Conservation (phyloP, 1,140 invertebrate genomes). For the Dreissena polymorpha region DNA sequence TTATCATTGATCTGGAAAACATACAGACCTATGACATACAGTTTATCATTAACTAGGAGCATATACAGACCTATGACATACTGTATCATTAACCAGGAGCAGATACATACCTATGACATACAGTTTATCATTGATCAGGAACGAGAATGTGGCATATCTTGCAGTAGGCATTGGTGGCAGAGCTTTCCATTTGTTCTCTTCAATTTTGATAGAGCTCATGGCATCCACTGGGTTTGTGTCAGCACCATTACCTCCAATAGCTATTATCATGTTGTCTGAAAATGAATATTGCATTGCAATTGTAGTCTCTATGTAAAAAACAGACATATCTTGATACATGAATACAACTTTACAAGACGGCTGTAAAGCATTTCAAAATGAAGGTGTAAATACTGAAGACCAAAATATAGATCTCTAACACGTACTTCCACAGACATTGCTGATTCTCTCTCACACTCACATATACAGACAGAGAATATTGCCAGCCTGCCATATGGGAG, state of each 20-base stretch:
- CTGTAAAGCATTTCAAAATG: too few species aligned
- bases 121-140: conserved; percentile 73
- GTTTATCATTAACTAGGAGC: conserved; percentile 73
- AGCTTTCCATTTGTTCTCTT: conserved; percentile 71
- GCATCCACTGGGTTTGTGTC: conserved; percentile 74
- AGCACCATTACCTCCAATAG: conserved; percentile 73
- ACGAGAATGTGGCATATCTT: conserved; percentile 76
- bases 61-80: too few species aligned
- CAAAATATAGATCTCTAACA: too few species aligned
- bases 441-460: too few species aligned
- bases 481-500: too few species aligned
- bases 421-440: too few species aligned
- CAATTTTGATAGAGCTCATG: conserved; percentile 71
- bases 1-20: too few species aligned
- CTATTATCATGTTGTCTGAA: conserved; percentile 72
- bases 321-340: neutral
- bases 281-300: neutral
- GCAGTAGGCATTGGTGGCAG: conserved; percentile 71
- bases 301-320: neutral
- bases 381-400: too few species aligned
- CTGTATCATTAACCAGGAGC: too few species aligned
- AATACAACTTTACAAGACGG: neutral
- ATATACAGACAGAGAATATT: too few species aligned
- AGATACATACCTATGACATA: conserved; percentile 75
- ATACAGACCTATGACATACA: conserved; percentile 76